Percentiles rank a stretch among this genome's conserved stretches.
These are phyloP conservation scores for Thumatha senex DNA, from an alignment of 2,888 invertebrate genomes.

Conservation along the genomic window DNA sequence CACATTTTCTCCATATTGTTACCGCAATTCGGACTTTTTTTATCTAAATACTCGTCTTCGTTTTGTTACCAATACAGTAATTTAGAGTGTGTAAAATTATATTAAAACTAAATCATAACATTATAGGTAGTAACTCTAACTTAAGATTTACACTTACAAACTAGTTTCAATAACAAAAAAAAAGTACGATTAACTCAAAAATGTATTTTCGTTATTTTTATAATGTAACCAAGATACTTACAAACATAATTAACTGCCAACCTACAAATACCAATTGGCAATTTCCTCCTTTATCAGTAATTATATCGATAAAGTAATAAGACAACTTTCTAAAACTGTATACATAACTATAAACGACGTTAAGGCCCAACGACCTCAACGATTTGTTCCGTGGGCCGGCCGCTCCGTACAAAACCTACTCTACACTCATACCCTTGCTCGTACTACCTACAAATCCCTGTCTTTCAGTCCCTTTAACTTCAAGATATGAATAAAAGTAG, in stretches of 20 bases:
- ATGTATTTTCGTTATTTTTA: conserved; percentile 24
- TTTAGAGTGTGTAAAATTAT: conserved; percentile 43
- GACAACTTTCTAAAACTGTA: conserved; percentile 9
- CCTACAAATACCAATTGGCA: conserved; percentile 32
- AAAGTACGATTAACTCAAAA: conserved; percentile 52
- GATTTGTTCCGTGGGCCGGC: conserved; percentile 36
- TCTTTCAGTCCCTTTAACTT: conserved; percentile 71
- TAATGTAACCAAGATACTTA: conserved; percentile 23
- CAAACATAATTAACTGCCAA: conserved; percentile 24
- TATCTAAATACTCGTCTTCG: conserved; percentile 52
- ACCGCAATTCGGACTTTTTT: conserved; percentile 68
- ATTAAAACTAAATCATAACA: conserved; percentile 42
- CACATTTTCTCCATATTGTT: conserved; percentile 63
- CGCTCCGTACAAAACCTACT: conserved; percentile 75
- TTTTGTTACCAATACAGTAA: conserved; percentile 47
- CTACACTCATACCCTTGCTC: conserved; percentile 59
- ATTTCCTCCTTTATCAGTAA: conserved; percentile 11
- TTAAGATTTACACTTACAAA: conserved; percentile 41
- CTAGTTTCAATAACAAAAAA: conserved; percentile 49
- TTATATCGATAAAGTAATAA: conserved; percentile 15
- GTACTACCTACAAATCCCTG: conserved; percentile 70
- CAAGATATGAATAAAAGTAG: conserved; percentile 63
- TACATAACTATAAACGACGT: conserved; percentile 23
- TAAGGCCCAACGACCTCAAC: conserved; percentile 4
- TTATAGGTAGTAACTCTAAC: conserved; percentile 33